These are phyloP conservation scores for Diplodus puntazzo DNA, from an alignment of 2,797 vertebrate genomes.

Conservation along the genomic window DNA sequence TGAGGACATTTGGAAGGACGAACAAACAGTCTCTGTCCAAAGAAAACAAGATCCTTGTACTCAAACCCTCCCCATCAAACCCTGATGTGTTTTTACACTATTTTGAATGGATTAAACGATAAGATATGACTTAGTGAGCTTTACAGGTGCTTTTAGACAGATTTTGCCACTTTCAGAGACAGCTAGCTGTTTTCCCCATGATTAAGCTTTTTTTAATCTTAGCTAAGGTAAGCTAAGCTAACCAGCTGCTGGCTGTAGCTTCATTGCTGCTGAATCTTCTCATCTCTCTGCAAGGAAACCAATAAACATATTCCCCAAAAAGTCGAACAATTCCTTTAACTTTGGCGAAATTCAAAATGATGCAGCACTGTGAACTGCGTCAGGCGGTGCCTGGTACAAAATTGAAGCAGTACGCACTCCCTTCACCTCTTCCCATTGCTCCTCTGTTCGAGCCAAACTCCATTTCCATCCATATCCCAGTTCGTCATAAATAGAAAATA, in stretches of 20 bases:
- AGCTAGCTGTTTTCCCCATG: neutral
- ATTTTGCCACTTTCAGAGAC: neutral
- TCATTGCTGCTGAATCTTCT: neutral
- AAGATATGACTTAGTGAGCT: neutral
- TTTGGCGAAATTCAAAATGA: neutral
- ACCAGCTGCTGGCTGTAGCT: neutral
- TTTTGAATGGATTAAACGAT: neutral
- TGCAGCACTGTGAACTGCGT: neutral
- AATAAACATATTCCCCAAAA: neutral
- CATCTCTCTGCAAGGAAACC: neutral
- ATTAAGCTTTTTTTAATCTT: neutral
- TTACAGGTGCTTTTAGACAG: neutral
- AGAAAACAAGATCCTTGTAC: neutral
- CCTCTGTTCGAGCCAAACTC: conserved; percentile 3
- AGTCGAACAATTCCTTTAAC: neutral
- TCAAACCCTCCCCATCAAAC: neutral
- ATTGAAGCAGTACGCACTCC: neutral
- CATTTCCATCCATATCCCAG: conserved; percentile 19
- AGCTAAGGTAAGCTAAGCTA: neutral
- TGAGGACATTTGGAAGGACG: too few species aligned
- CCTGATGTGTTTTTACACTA: neutral
- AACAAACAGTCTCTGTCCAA: neutral
- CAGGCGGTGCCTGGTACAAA: neutral
- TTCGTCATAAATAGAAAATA: conserved; percentile 34
- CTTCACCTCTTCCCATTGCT: conserved; percentile 7